Conservation (phyloP, 2,797 vertebrate species). For the Craterocephalus amniculus region DNA sequence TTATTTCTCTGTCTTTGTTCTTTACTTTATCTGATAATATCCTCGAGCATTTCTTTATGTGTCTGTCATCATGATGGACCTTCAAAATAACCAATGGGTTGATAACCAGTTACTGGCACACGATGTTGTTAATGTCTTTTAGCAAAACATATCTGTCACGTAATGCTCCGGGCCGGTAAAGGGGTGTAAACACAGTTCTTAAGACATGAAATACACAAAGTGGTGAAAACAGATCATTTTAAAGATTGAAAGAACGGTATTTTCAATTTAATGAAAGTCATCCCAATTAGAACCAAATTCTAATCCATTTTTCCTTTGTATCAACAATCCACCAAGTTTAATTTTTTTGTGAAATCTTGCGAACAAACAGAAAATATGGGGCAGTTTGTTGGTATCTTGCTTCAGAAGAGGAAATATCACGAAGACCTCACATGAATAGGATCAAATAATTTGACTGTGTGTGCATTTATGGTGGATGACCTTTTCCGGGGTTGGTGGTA, state of each 20-base stretch:
- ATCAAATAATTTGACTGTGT: slow-evolving; percentile 39
- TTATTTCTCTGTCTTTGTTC: background rate
- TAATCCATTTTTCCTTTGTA: no score
- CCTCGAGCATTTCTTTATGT: background rate
- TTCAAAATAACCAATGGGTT: background rate
- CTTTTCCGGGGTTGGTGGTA: slow-evolving; percentile 24
- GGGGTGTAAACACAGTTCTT: background rate
- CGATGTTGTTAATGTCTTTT: background rate
- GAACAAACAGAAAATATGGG: background rate
- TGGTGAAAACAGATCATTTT: background rate
- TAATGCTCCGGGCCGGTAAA: no score
- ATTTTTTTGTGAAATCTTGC: background rate
- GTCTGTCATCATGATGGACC: background rate
- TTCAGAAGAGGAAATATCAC: background rate
- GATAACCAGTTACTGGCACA: background rate
- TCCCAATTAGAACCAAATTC: no score
- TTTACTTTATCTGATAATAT: background rate
- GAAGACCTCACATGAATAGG: slow-evolving; percentile 15
- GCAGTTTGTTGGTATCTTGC: background rate
- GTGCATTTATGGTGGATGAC: slow-evolving; percentile 39
- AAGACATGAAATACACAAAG: background rate
- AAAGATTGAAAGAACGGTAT: no score
- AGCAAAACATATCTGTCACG: no score
- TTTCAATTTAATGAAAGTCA: no score
- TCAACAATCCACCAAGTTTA: no score